A percentile compares a stretch with the other conserved stretches of the same genome.
These are phyloP conservation scores for Megastigmus dorsalis DNA, from an alignment of 2,888 invertebrate species.

Conservation along the genomic window DNA sequence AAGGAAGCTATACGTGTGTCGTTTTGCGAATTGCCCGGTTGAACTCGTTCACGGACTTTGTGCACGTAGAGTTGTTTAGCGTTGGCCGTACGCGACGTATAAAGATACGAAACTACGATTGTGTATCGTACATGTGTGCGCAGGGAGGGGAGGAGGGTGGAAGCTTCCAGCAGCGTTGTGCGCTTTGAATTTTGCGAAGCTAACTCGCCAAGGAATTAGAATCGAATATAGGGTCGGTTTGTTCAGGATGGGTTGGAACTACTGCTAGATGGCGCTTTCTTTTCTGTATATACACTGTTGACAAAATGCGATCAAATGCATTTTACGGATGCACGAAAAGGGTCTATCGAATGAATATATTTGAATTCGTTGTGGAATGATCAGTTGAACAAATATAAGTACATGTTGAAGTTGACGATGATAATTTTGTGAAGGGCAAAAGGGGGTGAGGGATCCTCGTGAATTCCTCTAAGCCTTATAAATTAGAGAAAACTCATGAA, in stretches of 20 bases:
- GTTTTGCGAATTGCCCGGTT: slow-evolving; percentile 30
- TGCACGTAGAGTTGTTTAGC: slow-evolving; percentile 41
- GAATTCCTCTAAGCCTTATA: too few species aligned
- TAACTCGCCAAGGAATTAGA: slow-evolving; percentile 17
- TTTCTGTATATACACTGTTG: background rate
- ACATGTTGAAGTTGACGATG: too few species aligned
- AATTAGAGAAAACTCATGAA: too few species aligned
- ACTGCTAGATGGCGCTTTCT: background rate
- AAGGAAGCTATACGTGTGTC: slow-evolving; percentile 23
- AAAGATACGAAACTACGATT: slow-evolving; percentile 17
- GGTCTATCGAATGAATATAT: too few species aligned
- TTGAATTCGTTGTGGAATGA: too few species aligned
- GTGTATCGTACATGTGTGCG: too few species aligned
- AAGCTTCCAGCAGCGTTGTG: too few species aligned
- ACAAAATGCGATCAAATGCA: background rate
- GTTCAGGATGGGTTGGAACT: background rate
- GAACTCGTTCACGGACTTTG: background rate
- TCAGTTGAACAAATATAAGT: too few species aligned
- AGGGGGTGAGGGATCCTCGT: too few species aligned
- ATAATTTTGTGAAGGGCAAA: too few species aligned
- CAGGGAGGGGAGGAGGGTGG: background rate
- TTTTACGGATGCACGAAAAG: too few species aligned
- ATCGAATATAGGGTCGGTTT: slow-evolving; percentile 18
- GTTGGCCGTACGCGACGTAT: background rate
- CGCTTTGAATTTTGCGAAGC: slow-evolving; percentile 30